Base-by-base conservation (phyloP, 2,888 invertebrate species). In the Pollenia amentaria region DNA sequence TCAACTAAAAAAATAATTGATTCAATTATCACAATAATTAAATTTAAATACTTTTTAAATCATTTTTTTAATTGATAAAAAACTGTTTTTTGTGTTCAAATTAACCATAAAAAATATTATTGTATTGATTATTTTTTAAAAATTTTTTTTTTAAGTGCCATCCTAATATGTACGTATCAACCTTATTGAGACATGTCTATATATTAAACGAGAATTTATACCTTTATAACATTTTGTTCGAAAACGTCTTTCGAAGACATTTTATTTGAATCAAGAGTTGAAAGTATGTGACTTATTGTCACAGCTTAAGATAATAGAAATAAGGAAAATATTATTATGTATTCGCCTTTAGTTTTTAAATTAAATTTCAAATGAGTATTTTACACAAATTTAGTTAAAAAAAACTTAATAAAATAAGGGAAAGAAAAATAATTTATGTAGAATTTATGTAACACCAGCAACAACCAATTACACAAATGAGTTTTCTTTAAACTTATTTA, bases 251-350 rank as follows among this genome's bases (percentile, higher is more conserved):
- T 8, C 8, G 14, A 62, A 75, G 73, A 75, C 40, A 62, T 60
- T 60, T 73, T 62, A 60, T 75, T 38, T 60, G 60, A 75, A 62
- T 75, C 46, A 75, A 62, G 60, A 62, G 29, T 48, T 62, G 60
- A 75, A 60, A 62, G 46, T 75, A 75, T 80, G 80, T 72, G 80
- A 80, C 80, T 80, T 80, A 42, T 55, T 80, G 72, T 64, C 46
- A 80, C 46, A 72, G 55, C 29, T 64, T 77, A 12, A 62, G 16
- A 40, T 18, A 42, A 18, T 8, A 40, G 38, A 60, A 57, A 69
- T 29, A 29, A 55, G 4, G 14, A 72, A 44, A 44, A 21, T 57
- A 21, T 72, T n/a, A 40, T n/a, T 29, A n/a, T n/a, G n/a, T n/a
- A 29, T 29, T 4, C 6, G 29, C 29, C 29, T 29, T 6, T 0